phyloP scores from a whole-genome alignment of 2,113 vertebrate species.

The Romanogobio albipinnatus region DNA sequence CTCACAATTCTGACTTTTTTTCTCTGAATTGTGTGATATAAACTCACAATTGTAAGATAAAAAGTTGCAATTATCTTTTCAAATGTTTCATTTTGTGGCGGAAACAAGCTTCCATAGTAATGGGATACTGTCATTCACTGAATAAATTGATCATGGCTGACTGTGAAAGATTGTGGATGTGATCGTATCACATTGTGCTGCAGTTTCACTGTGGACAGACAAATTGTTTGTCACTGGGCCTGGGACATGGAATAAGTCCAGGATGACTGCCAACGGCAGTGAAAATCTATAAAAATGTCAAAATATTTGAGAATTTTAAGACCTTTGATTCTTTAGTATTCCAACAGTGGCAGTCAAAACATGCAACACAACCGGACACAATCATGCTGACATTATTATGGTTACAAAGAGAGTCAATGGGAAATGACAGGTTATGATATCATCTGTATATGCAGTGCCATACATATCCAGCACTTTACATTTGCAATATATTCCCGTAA shows the following conservation, averaged over 20 bases:
- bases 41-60: too few relatives aligned
- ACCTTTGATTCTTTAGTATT: neutral
- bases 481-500: neutral
- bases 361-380: neutral
- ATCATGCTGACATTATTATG: neutral
- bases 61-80: too few relatives aligned
- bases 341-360: neutral
- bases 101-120: too few relatives aligned
- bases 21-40: too few relatives aligned
- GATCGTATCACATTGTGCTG: neutral
- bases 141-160: neutral
- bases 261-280: neutral
- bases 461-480: neutral
- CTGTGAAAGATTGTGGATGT: neutral
- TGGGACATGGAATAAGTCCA: neutral
- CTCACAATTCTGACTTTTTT: too few relatives aligned
- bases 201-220: neutral
- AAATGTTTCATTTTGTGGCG: too few relatives aligned
- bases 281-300: neutral
- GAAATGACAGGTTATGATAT: neutral
- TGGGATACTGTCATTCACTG: neutral
- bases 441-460: neutral
- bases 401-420: neutral
- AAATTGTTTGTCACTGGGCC: too few relatives aligned
- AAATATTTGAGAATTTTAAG: neutral